Evolutionary conservation across 64 coral and sea anemone genomes (phyloP).

Genomic region (Montipora efflorescens): DNA sequence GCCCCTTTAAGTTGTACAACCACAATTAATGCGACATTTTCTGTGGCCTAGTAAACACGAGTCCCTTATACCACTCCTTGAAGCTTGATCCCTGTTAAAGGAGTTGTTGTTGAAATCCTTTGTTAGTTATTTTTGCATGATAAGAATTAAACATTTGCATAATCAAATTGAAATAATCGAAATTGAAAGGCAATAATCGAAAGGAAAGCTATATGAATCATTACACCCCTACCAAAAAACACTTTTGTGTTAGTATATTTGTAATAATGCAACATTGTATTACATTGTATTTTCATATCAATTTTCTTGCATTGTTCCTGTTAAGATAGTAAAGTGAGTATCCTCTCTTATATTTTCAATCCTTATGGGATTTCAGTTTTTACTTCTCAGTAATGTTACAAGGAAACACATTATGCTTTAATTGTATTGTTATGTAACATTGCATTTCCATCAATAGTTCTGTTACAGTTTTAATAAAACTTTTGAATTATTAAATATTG

Average conservation of each 20-base stretch:
- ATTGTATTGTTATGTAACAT: neutral
- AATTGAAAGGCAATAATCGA: no score
- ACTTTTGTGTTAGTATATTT: neutral
- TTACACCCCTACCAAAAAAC: neutral
- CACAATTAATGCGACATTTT: no score
- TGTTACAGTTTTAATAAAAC: conserved; percentile 22
- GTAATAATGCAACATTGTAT: conserved; percentile 10
- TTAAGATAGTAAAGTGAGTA: neutral
- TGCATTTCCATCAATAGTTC: neutral
- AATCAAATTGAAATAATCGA: no score
- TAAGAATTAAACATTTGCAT: no score
- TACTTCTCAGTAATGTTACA: neutral
- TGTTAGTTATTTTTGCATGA: no score
- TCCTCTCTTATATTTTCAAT: neutral
- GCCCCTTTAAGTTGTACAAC: no score
- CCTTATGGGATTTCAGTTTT: conserved; percentile 16
- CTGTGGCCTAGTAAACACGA: no score
- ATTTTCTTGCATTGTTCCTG: conserved; percentile 4
- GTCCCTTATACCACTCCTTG: no score
- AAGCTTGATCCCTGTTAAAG: no score
- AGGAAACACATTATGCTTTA: conserved; percentile 26
- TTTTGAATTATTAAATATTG: conserved; percentile 2
- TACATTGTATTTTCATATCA: conserved; percentile 12
- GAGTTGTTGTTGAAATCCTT: no score
- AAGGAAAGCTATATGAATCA: no score